Percentiles rank a stretch among this genome's conserved stretches.
Conservation (phyloP, 2,888 invertebrate genomes). For the Theretra japonica region DNA sequence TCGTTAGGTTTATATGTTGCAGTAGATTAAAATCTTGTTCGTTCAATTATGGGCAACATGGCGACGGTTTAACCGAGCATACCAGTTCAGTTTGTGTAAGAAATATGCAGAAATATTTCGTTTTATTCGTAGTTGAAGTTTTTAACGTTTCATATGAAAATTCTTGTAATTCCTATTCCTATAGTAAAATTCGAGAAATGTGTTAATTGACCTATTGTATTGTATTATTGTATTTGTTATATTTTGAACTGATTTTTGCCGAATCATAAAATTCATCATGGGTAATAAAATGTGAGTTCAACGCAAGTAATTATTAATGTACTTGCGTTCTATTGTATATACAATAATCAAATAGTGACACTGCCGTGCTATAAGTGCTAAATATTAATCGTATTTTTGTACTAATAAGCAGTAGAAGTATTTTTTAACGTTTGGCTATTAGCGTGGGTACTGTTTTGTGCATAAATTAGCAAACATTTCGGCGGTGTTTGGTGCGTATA, state of each 20-base stretch:
- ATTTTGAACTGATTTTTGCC: background rate
- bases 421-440: background rate
- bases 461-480: conserved; percentile 1
- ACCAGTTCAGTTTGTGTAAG: conserved; percentile 31
- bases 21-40: conserved; percentile 52
- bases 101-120: conserved; percentile 33
- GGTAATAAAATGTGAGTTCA: background rate
- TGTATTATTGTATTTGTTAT: background rate
- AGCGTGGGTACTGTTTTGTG: background rate
- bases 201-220: background rate
- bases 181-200: background rate
- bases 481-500: background rate
- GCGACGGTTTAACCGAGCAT: conserved; percentile 47
- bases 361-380: background rate
- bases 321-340: background rate
- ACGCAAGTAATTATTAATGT: background rate
- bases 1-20: conserved; percentile 19
- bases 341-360: background rate
- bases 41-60: conserved; percentile 61
- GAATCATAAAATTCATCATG: background rate
- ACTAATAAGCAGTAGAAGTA: background rate
- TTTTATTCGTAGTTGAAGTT: background rate
- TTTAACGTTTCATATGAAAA: background rate
- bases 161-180: background rate
- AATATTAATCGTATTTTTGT: background rate